phyloP scores from a whole-genome alignment of 2,888 invertebrate species.

The Heliconius ismenius region DNA sequence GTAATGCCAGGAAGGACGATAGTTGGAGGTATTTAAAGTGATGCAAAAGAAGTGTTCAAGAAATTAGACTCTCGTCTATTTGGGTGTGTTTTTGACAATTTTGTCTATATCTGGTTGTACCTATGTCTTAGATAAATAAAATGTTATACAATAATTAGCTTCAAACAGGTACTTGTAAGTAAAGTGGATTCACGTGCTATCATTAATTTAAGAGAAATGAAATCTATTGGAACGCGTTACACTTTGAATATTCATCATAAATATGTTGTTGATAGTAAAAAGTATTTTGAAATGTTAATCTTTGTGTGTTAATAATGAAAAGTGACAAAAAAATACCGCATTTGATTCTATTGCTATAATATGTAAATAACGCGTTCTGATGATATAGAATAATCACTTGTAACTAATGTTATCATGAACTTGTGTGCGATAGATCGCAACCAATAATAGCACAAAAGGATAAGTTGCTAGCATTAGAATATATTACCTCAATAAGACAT shows the following conservation, averaged over 20 bases:
- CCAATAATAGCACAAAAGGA: constrained; percentile 65
- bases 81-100: constrained; percentile 57
- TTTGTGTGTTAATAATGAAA: constrained; percentile 10
- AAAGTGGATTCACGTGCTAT: constrained; percentile 61
- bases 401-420: constrained; percentile 46
- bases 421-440: constrained; percentile 61
- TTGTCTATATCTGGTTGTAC: constrained; percentile 55
- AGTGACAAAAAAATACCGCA: neutral
- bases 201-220: constrained; percentile 35
- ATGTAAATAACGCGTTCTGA: constrained; percentile 51
- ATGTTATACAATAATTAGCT: constrained; percentile 58
- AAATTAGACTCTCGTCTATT: constrained; percentile 53
- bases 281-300: constrained; percentile 16
- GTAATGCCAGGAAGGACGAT: constrained; percentile 25
- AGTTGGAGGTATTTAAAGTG: constrained; percentile 45
- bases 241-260: constrained; percentile 8
- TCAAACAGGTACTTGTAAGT: constrained; percentile 51
- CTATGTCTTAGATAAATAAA: constrained; percentile 58
- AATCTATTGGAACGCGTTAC: constrained; percentile 37
- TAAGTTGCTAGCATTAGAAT: constrained; percentile 66
- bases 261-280: neutral
- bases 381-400: constrained; percentile 51
- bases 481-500: constrained; percentile 71
- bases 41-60: constrained; percentile 64
- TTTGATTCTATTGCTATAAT: neutral